Evolutionary conservation across 1,140 invertebrate genomes (phyloP).

Genomic region (Hycleus phaleratus): DNA sequence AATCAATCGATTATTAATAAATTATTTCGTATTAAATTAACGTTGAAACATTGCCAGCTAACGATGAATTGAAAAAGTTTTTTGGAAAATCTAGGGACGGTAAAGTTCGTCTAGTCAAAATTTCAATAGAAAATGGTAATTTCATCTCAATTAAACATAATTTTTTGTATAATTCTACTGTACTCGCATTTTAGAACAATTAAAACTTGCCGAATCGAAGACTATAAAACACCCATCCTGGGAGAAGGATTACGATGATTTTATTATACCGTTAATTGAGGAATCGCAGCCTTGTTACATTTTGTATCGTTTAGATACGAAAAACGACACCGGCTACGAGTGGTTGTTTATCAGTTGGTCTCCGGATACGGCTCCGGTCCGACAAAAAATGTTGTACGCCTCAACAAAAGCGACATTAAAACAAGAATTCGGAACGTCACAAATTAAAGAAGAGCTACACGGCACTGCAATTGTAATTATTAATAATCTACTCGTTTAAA

Average conservation of each 20-base stretch:
- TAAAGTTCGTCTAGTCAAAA: conserved; percentile 70
- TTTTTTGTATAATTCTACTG: conserved; percentile 1
- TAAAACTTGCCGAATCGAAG: conserved; percentile 58
- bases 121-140: conserved; percentile 78
- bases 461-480: conserved; percentile 62
- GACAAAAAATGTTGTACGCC: conserved; percentile 98
- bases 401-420: conserved; percentile 97
- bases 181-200: conserved; percentile 59
- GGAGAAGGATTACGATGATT: conserved; percentile 83
- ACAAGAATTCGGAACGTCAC: conserved; percentile 85
- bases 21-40: conserved; percentile 22
- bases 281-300: conserved; percentile 90
- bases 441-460: conserved; percentile 88
- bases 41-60: conserved; percentile 54
- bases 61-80: conserved; percentile 70
- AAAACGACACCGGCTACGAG: conserved; percentile 73
- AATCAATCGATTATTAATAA: conserved; percentile 22
- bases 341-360: conserved; percentile 95
- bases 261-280: conserved; percentile 68
- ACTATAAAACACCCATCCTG: conserved; percentile 62
- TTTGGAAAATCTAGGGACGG: conserved; percentile 77
- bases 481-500: neutral
- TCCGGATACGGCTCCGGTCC: conserved; percentile 79
- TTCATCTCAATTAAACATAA: conserved; percentile 7
- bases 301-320: conserved; percentile 77